Conservation (phyloP, 1,140 invertebrate genomes). For the Anadara kagoshimensis region DNA sequence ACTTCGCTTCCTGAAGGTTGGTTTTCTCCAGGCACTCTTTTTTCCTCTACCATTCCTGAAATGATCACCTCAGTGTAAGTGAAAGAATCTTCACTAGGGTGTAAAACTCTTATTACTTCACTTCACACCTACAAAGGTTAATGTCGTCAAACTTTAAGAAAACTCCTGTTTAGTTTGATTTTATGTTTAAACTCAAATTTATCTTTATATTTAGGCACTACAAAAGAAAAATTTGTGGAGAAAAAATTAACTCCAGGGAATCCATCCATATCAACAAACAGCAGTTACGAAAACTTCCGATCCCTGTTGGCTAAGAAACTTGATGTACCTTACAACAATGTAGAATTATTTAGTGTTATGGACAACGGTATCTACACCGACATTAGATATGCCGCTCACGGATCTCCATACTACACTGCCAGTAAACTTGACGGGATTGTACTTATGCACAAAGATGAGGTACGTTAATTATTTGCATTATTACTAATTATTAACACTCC, state of each 20-base stretch:
- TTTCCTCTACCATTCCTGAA: too few species aligned
- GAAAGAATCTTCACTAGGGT: too few species aligned
- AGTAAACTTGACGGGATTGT: slow-evolving; percentile 95
- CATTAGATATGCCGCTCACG: slow-evolving; percentile 94
- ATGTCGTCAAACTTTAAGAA: too few species aligned
- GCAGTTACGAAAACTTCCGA: slow-evolving; percentile 44
- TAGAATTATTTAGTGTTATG: slow-evolving; percentile 94
- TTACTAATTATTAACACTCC: too few species aligned
- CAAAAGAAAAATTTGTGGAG: slow-evolving; percentile 94
- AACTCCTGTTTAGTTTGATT: background rate
- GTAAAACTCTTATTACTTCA: too few species aligned
- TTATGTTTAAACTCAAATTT: background rate
- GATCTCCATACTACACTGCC: slow-evolving; percentile 96
- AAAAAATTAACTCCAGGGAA: background rate
- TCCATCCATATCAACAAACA: background rate
- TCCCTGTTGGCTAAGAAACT: slow-evolving; percentile 81
- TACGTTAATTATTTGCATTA: slow-evolving; percentile 61
- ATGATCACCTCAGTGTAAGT: too few species aligned
- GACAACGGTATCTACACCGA: slow-evolving; percentile 76
- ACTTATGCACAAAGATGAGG: slow-evolving; percentile 92
- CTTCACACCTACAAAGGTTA: too few species aligned
- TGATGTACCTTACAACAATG: slow-evolving; percentile 86
- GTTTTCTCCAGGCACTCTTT: too few species aligned
- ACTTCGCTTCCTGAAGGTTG: too few species aligned
- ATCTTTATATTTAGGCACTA: slow-evolving; percentile 80